Conservation (phyloP, 2,888 invertebrate species). For the Diarsia mendica region DNA sequence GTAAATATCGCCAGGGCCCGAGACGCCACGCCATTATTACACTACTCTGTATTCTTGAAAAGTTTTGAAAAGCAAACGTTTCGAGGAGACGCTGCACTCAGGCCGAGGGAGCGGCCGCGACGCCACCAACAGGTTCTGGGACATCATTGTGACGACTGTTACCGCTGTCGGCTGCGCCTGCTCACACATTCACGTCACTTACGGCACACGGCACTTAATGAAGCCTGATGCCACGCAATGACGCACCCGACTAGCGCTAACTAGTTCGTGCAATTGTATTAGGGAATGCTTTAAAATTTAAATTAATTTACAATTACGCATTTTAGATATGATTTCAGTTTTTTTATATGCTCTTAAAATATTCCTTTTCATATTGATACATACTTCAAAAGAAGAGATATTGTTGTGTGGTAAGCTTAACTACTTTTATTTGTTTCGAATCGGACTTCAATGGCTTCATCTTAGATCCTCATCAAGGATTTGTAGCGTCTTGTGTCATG, state of each 20-base stretch:
- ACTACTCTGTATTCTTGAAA: constrained; percentile 84
- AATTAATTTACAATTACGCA: constrained; percentile 76
- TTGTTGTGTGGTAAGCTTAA: constrained; percentile 82
- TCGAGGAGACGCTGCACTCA: constrained; percentile 90
- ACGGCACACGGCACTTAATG: constrained; percentile 20
- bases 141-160: constrained; percentile 81
- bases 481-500: constrained; percentile 82
- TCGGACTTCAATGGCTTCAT: constrained; percentile 79
- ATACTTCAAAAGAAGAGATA: constrained; percentile 78
- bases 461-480: constrained; percentile 78
- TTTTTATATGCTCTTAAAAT: constrained; percentile 75
- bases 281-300: constrained; percentile 80
- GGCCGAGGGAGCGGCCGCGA: constrained; percentile 89
- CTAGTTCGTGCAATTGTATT: constrained; percentile 73
- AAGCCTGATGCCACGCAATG: constrained; percentile 29
- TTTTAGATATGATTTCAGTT: constrained; percentile 77
- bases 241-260: constrained; percentile 76
- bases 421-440: constrained; percentile 75
- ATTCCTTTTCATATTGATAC: constrained; percentile 76
- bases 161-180: constrained; percentile 69
- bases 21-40: constrained; percentile 90
- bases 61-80: constrained; percentile 88
- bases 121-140: constrained; percentile 88
- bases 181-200: constrained; percentile 47
- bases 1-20: constrained; percentile 95